Conservation (phyloP, 1,140 invertebrate species). For the Tyrophagus putrescentiae region DNA sequence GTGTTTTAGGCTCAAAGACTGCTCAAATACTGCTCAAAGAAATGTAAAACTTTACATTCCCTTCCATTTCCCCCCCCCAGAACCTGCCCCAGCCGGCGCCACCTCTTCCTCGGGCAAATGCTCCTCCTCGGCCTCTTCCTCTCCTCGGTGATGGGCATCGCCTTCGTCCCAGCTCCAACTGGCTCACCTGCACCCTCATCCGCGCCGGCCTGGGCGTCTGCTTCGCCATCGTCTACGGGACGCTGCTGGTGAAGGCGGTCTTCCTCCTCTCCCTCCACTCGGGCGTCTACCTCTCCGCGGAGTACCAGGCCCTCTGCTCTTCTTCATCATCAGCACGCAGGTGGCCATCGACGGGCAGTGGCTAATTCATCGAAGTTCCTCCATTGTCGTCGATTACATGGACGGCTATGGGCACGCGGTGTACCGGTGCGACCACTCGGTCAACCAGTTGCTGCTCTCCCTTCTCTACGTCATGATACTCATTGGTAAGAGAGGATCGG, state of each 20-base stretch:
- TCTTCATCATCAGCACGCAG: constrained; percentile 57
- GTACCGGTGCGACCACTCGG: constrained; percentile 27
- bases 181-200: constrained; percentile 60
- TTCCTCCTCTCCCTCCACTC: constrained; percentile 77
- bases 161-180: constrained; percentile 53
- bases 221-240: constrained; percentile 74
- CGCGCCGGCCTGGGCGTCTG: constrained; percentile 68
- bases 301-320: constrained; percentile 70
- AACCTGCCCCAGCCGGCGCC: constrained; percentile 62
- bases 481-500: constrained; percentile 35
- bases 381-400: constrained; percentile 17
- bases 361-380: constrained; percentile 29
- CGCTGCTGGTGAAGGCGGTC: constrained; percentile 80
- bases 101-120: constrained; percentile 78
- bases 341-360: constrained; percentile 51
- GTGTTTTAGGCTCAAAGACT: too few species aligned
- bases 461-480: constrained; percentile 65
- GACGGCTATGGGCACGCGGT: constrained; percentile 13
- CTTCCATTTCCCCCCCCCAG: constrained; percentile 34
- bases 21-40: too few species aligned
- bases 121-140: constrained; percentile 70
- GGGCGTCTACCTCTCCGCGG: constrained; percentile 78
- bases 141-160: constrained; percentile 58
- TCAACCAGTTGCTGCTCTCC: constrained; percentile 50
- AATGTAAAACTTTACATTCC: constrained; percentile 1